These are phyloP conservation scores for Herpailurus yagouaroundi DNA, from an alignment of 2,113 vertebrate genomes.

Conservation along the genomic window DNA sequence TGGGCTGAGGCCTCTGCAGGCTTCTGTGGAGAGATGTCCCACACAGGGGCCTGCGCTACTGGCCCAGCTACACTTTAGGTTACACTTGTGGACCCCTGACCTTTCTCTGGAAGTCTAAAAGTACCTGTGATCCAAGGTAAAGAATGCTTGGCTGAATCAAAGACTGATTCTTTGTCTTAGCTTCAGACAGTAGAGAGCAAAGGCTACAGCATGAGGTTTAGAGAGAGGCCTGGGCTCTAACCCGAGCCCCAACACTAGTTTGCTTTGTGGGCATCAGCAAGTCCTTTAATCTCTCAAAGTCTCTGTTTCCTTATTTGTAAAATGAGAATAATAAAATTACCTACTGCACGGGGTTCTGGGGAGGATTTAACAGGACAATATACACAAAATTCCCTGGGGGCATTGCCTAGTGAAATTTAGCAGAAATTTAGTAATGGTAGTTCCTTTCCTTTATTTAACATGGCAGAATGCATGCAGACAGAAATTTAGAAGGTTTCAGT, in stretches of 20 bases:
- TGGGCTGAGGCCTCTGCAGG: background rate
- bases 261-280: conserved; percentile 10
- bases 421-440: background rate
- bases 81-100: background rate
- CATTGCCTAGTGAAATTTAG: background rate
- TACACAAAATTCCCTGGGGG: background rate
- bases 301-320: conserved; percentile 32
- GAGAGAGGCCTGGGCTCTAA: background rate
- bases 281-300: background rate
- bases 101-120: background rate
- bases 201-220: background rate
- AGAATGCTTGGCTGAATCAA: background rate
- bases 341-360: background rate
- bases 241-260: background rate
- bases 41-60: background rate
- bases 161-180: background rate
- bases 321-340: conserved; percentile 2
- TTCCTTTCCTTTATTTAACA: background rate
- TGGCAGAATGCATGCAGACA: background rate
- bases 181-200: background rate
- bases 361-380: conserved; percentile 31
- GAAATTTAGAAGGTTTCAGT: background rate
- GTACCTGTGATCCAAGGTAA: background rate
- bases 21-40: background rate
- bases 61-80: background rate